Evolutionary conservation across 2,113 vertebrate species (phyloP), one percentile per base, ranked within the genome.

Genomic region (Rhipidura dahli): DNA sequence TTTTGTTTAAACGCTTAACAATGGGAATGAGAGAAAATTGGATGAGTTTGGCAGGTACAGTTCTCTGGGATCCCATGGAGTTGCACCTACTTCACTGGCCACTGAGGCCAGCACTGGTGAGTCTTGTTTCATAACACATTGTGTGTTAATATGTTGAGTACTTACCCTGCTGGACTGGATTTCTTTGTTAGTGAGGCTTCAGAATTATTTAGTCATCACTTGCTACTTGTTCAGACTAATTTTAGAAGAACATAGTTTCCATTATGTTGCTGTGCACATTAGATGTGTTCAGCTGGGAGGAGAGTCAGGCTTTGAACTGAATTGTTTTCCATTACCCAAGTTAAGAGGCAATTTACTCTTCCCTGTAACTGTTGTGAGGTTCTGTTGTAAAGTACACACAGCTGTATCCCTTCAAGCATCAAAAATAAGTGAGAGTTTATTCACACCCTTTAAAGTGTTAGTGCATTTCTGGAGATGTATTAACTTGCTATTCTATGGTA

Each of bases 171-270:
- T 87, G 66, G 33, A 66, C 69, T 83, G 9, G 9, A 15, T 68
- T 71, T 66, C 30, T 84, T 60, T 84, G 60, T 91, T 57, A 59
- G 18, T 4, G 8, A 87, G 50, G 30, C 45, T 89, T 94, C 56
- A 90, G 76, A 84, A 94, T 84, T 85, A 64, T 13, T 77, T 85
- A 87, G 77, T 90, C 76, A 92, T 92, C 49, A 10, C 80, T 83
- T 53, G 33, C 63, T 93, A 90, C 93, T 95, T 80, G 63, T 72
- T 94, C 84, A 85, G 59, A n/a, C 78, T 94, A 54, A 89, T 83
- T 90, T 90, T 85, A 66, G 90, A 59, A 80, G 68, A 59, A 22
- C 39, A 11, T 77, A 26, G 77, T 96, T 94, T 94, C 94, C 85
- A 59, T 94, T 45, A 12, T 13, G 24, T 44, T 72, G 53, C 73